phyloP scores from a whole-genome alignment of 2,113 vertebrate species.

The Microtus montanus region DNA sequence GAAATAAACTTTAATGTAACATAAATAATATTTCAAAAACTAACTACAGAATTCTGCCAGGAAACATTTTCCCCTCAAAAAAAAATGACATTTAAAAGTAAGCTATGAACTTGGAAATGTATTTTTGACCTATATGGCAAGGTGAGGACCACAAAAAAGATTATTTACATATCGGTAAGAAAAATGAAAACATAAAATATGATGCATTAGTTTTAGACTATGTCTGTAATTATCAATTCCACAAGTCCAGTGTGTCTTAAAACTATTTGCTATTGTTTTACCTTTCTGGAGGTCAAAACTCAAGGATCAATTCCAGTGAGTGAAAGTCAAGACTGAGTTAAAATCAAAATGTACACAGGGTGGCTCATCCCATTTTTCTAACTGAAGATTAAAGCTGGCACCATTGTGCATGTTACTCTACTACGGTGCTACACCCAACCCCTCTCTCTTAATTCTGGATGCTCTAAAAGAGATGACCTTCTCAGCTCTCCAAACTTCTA shows the following conservation, averaged over 20 bases:
- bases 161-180: constrained; percentile 23
- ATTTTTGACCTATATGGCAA: neutral
- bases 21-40: constrained; percentile 57
- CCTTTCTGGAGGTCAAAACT: neutral
- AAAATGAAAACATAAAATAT: neutral
- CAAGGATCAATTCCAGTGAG: neutral
- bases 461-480: neutral
- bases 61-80: neutral
- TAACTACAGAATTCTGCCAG: constrained; percentile 47
- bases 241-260: neutral
- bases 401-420: neutral
- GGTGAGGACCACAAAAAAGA: neutral
- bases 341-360: neutral
- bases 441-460: neutral
- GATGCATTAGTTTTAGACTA: neutral
- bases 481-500: neutral
- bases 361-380: neutral
- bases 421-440: neutral
- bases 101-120: constrained; percentile 6
- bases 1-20: constrained; percentile 65
- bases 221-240: neutral
- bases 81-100: constrained; percentile 31
- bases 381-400: neutral
- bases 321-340: neutral
- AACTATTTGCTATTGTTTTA: neutral